A percentile compares a stretch with the other conserved stretches of the same genome.
Evolutionary conservation across 2,888 invertebrate species (phyloP).

Genomic region (Brachylomia viminalis): DNA sequence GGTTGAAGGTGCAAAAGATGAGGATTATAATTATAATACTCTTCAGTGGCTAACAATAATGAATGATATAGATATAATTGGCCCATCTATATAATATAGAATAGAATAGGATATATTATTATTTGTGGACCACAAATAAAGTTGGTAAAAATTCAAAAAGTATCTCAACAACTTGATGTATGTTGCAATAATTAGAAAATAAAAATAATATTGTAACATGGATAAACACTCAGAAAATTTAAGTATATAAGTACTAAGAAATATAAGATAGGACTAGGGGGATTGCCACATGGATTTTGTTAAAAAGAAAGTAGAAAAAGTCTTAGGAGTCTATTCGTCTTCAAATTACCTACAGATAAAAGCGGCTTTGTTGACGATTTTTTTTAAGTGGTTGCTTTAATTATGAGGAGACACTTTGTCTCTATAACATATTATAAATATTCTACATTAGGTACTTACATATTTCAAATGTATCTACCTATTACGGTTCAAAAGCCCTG

Average conservation of each 20-base stretch:
- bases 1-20: not conserved
- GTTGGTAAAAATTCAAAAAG: too few relatives aligned
- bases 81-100: not conserved
- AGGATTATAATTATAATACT: conserved; percentile 3
- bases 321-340: too few relatives aligned
- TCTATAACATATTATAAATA: not conserved
- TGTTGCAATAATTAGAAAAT: too few relatives aligned
- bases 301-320: too few relatives aligned
- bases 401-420: not conserved
- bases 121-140: too few relatives aligned
- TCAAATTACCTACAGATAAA: not conserved
- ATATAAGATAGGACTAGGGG: too few relatives aligned
- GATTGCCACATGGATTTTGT: too few relatives aligned
- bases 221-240: too few relatives aligned
- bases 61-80: not conserved
- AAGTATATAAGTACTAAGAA: too few relatives aligned
- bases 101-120: too few relatives aligned
- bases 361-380: not conserved
- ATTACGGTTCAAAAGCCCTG: not conserved
- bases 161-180: too few relatives aligned
- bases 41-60: conserved; percentile 19
- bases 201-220: too few relatives aligned
- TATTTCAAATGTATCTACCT: not conserved
- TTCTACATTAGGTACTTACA: not conserved
- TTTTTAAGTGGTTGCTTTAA: not conserved